Percentiles rank a stretch among this genome's conserved stretches.
Conservation (phyloP, 35 echinoderm and acorn worm species). For the Ophiothrix spiculata region DNA sequence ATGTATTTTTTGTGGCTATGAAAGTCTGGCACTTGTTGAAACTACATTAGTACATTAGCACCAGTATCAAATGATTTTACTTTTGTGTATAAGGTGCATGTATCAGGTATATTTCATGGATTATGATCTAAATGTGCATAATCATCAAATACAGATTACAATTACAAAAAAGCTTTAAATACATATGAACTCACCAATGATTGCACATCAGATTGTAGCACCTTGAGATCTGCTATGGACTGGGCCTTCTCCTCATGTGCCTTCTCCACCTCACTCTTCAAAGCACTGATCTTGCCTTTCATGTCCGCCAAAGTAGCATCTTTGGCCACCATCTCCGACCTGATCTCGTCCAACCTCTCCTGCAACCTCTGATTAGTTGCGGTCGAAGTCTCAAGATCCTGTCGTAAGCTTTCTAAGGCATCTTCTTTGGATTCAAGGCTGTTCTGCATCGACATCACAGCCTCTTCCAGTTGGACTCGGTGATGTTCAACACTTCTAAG, state of each 20-base stretch:
- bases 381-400: slow-evolving; percentile 56
- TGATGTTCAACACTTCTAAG: slow-evolving; percentile 55
- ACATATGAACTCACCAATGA: slow-evolving; percentile 80
- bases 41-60: no score
- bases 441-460: slow-evolving; percentile 56
- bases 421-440: slow-evolving; percentile 77
- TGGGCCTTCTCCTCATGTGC: slow-evolving; percentile 63
- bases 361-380: slow-evolving; percentile 56
- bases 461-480: slow-evolving; percentile 70
- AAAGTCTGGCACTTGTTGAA: no score
- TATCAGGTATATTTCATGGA: no score
- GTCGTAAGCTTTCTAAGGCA: slow-evolving; percentile 42
- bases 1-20: no score
- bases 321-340: slow-evolving; percentile 40
- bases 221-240: slow-evolving; percentile 52
- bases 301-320: slow-evolving; percentile 62
- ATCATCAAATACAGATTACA: no score
- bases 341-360: slow-evolving; percentile 62
- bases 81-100: no score
- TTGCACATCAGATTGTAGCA: slow-evolving; percentile 79
- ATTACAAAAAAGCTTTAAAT: no score
- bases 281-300: slow-evolving; percentile 51
- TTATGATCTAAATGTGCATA: no score
- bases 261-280: slow-evolving; percentile 68
- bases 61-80: no score